Percentiles rank a stretch among this genome's conserved stretches.
Evolutionary conservation across 2,113 vertebrate genomes (phyloP).

Genomic region (Toxostoma redivivum): DNA sequence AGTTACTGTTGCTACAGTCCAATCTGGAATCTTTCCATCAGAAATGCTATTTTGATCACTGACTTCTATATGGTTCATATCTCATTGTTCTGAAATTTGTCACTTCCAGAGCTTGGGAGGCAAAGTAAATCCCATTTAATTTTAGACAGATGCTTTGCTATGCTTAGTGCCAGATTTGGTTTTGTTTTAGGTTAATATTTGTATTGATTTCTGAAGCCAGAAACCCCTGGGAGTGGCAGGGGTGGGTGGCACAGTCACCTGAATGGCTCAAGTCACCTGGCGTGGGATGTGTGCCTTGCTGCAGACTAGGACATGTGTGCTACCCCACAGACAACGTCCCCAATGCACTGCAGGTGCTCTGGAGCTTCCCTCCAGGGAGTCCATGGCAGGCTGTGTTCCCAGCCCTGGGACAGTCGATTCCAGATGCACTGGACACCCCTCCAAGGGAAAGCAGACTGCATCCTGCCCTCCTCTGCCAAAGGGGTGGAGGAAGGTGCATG

Average conservation of each 20-base stretch:
- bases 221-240: not conserved
- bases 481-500: not conserved
- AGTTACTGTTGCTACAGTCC: slow-evolving; percentile 35
- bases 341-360: not conserved
- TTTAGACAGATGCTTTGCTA: not conserved
- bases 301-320: not conserved
- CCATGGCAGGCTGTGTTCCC: not conserved
- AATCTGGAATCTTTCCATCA: slow-evolving; percentile 32
- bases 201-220: not conserved
- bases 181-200: not conserved
- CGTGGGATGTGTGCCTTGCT: not conserved
- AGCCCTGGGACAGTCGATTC: rapidly evolving
- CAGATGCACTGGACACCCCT: not conserved
- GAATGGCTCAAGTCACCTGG: not conserved
- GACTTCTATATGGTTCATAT: not conserved
- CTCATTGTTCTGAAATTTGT: slow-evolving; percentile 31
- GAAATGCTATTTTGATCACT: slow-evolving; percentile 30
- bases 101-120: not conserved
- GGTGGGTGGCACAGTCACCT: not conserved
- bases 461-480: not conserved
- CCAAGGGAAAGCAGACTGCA: not conserved
- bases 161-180: not conserved
- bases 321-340: not conserved
- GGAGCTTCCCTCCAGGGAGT: not conserved
- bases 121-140: not conserved